Conservation (phyloP, 2,797 vertebrate genomes). For the Etheostoma nigrum region DNA sequence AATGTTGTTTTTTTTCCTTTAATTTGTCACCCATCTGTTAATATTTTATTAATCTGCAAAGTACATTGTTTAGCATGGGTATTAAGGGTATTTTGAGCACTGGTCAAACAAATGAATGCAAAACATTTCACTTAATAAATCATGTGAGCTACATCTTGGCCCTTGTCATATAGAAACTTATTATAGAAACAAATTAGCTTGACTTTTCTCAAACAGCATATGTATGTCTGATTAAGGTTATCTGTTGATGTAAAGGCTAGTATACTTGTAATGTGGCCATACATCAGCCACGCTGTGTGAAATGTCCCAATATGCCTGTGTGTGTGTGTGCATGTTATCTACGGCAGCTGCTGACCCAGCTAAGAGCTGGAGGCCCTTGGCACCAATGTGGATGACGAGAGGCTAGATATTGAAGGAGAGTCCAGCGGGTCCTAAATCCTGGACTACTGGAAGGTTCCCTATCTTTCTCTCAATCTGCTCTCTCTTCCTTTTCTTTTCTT, state of each 20-base stretch:
- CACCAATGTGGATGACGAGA: slow-evolving; percentile 95
- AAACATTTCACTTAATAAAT: slow-evolving; percentile 16
- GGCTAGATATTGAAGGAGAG: slow-evolving; percentile 97
- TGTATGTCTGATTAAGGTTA: slow-evolving; percentile 37
- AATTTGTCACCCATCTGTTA: slow-evolving; percentile 51
- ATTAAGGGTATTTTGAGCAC: slow-evolving; percentile 10
- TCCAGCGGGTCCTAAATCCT: slow-evolving; percentile 96
- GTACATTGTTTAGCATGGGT: slow-evolving; percentile 14
- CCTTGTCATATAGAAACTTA: slow-evolving; percentile 23
- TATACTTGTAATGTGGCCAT: slow-evolving; percentile 73
- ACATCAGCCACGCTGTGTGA: slow-evolving; percentile 89
- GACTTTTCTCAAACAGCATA: slow-evolving; percentile 25
- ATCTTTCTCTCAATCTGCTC: slow-evolving; percentile 87
- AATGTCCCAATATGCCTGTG: slow-evolving; percentile 96
- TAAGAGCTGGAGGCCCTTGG: slow-evolving; percentile 96
- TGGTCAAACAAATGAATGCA: slow-evolving; percentile 6
- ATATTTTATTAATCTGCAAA: slow-evolving; percentile 26
- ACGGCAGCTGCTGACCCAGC: slow-evolving; percentile 97
- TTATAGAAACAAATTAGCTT: slow-evolving; percentile 7
- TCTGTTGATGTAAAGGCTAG: slow-evolving; percentile 62
- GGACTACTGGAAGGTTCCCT: slow-evolving; percentile 98
- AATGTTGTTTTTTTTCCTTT: slow-evolving; percentile 45
- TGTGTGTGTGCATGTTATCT: slow-evolving; percentile 97
- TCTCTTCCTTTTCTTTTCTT: slow-evolving; percentile 78
- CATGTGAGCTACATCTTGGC: slow-evolving; percentile 26